Conservation (phyloP, 2,113 vertebrate genomes). For the Aegotheles bennettii region DNA sequence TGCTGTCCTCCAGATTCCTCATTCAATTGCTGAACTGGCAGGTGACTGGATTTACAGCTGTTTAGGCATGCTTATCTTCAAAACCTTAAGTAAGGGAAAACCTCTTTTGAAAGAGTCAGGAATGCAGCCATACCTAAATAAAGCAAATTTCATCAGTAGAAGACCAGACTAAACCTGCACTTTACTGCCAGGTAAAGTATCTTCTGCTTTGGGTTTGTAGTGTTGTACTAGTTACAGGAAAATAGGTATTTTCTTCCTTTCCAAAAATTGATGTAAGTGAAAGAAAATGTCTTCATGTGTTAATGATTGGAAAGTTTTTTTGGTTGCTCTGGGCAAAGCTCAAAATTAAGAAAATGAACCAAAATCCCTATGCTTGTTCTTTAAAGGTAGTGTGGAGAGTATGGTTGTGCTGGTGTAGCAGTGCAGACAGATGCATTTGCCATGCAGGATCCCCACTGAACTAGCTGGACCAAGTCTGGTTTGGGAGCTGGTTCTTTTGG, state of each 20-base stretch:
- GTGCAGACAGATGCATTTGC: background rate
- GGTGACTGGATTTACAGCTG: background rate
- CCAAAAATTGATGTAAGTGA: background rate
- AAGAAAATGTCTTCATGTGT: background rate
- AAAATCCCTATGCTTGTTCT: accelerated
- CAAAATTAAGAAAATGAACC: background rate
- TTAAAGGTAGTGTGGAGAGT: background rate
- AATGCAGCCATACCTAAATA: background rate
- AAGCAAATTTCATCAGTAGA: background rate
- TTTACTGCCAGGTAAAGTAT: background rate
- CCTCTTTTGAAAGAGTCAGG: background rate
- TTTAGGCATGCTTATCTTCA: background rate
- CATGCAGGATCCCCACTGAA: background rate
- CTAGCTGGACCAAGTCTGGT: background rate
- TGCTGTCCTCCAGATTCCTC: background rate
- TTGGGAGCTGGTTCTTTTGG: background rate
- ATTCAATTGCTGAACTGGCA: background rate
- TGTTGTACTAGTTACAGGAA: background rate
- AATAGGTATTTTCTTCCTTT: background rate
- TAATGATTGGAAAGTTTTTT: background rate
- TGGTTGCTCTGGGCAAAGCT: background rate
- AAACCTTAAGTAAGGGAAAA: background rate
- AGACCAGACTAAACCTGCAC: background rate
- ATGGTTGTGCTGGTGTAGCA: background rate
- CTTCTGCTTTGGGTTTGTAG: background rate